Base-by-base conservation (phyloP, 2,888 invertebrate species). In the Brachyptera risi region DNA sequence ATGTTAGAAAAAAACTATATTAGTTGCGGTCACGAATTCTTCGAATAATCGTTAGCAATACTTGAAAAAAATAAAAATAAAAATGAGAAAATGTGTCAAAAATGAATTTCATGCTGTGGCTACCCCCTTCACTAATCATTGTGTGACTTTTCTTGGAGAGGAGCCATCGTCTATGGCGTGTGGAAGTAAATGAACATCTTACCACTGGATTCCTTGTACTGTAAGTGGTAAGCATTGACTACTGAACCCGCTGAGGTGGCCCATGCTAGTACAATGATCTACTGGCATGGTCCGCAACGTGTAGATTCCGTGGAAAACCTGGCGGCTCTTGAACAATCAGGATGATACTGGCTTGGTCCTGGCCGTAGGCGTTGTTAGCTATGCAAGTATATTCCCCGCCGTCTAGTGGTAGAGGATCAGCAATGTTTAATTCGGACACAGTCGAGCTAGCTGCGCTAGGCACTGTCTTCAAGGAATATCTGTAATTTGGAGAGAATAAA, bases 371-470 rank as follows among this genome's bases (percentile, higher is more conserved):
- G 71, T 86, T 86, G 62, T 77, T 79, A 2, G 83, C 84, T 26
- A 79, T 77, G 69, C 86, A 86, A 1, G 79, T 78, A 70, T 83
- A 84, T 69, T 85, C 84, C 2, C 81, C 81, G 7, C 83, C 76
- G 68, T 80, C 80, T 17, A 75, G 73, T 19, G 79, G 71, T 15
- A 75, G 74, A 5, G 82, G 79, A 50, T 83, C 81, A 7, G 75
- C 71, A 58, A 85, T 78, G 1, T 78, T 77, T 65, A 85, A 69
- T 67, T 82, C 80, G 0, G 84, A 84, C 13, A 78, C 73, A n/a
- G 77, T 68, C 3, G 79, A 79, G 21, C 73, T 73, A 15, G 72
- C 71, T 0, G 74, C 66, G 1, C 37, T 19, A 7, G 74, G 74
- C 1, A 76, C 74, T 62, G 78, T 74, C 38, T 64, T 66, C 1